Evolutionary conservation across 2,113 vertebrate species (phyloP), one percentile per base, ranked within the genome.

Genomic region (Hyla sarda): DNA sequence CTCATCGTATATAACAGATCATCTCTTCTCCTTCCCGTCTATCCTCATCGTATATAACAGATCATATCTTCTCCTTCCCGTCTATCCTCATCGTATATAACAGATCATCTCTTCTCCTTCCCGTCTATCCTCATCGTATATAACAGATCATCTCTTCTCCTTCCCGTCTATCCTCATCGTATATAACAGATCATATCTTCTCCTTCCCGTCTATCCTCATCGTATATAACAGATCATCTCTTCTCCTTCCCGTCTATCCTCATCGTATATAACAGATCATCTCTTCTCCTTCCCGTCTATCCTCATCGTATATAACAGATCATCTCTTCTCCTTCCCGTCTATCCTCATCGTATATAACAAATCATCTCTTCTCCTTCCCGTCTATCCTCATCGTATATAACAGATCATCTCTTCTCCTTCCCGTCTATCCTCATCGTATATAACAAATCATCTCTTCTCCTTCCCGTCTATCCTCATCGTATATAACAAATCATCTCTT

Each of bases 221-320:
- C 41, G n/a, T n/a, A 41, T 56, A 83, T 74, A 47, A 65, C 60
- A 65, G 25, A 65, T 73, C 65, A 37, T 28, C 58, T 12, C n/a
- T 21, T 28, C 10, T 58, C 21, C 19, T 71, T 73, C 21, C 45
- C 19, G 25, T 54, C 13, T 14, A 28, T 65, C n/a, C n/a, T 1
- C 56, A 25, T 48, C 21, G 8, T 41, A 41, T 41, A 41, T 41
- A 41, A 41, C 41, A 41, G 41, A 41, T 41, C 41, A 82, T 69
- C 47, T 6, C 47, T 12, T 48, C 47, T 48, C 11, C 47, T 12
- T 13, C 47, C 47, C 12, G 47, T 48, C 47, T 10, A 41, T 48
- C 47, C 10, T 10, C 13, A 58, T 60, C 58, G 25, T 41, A 41
- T 41, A 41, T 41, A 41, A 41, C 41, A 41, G 23, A 60, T 60